Evolutionary conservation across 2,113 vertebrate genomes (phyloP), one percentile per base, ranked within the genome.

Genomic region (Cheilinus undulatus): DNA sequence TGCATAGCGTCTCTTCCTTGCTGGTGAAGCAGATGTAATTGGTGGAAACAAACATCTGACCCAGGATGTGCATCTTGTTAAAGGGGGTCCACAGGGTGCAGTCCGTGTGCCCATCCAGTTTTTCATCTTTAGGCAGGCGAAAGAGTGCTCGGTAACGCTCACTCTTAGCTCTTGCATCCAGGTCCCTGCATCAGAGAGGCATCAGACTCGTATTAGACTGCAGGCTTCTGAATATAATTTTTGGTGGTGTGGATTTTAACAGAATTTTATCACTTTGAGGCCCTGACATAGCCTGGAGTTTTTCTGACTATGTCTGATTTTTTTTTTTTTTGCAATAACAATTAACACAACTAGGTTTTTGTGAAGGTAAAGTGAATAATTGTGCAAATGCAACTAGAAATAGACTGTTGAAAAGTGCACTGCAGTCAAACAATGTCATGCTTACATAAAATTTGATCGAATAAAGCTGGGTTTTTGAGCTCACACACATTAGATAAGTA

Each of bases 11-110:
- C 80, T 98, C 97, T 54, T 98, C 97, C 86, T 98, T 99, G 91
- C 97, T 98, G 82, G 94, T 97, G 88, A 99, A 99, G 92, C 98
- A 99, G 92, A 99, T 98, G 86, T 99, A 99, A 91, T 99, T 99
- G 23, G 96, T 98, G 87, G 98, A 99, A 63, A 99, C 97, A 82
- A 99, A 99, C 97, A 99, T 99, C 88, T 99, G 97, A 11, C 97
- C 98, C 92, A 96, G 92, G 87, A 98, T 97, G 87, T 99, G 98
- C 94, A 94, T 96, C 92, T 99, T 99, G 90, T 97, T 99, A 82
- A 99, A 99, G 0, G 98, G 98, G 5, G 97, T 98, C 98, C 98
- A 99, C 32, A 99, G 93, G 19, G 97, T 99, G 80, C 98, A 99
- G 90, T 97, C 96, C 0, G 98, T 99, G 89, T 99, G 98, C 13